These are phyloP conservation scores for Myrmecophaga tridactyla DNA, from an alignment of 2,113 vertebrate species.

Conservation along the genomic window DNA sequence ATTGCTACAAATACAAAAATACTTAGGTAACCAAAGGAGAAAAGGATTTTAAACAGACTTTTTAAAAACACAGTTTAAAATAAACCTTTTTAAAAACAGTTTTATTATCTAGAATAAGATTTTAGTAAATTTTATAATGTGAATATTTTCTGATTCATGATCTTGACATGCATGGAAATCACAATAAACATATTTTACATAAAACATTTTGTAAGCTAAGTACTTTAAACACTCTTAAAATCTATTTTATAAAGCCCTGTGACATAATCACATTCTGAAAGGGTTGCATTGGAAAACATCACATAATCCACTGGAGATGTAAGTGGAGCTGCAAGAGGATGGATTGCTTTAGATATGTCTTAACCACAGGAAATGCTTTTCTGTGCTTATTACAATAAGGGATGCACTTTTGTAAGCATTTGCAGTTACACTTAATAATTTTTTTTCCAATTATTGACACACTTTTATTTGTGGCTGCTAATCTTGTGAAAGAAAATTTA, in stretches of 20 bases:
- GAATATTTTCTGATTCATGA: conserved; percentile 42
- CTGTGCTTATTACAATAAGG: not conserved
- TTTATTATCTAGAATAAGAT: conserved; percentile 36
- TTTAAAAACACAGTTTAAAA: not conserved
- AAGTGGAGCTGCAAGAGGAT: not conserved
- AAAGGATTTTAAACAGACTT: conserved; percentile 40
- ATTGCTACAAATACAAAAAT: conserved; percentile 63
- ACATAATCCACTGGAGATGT: not conserved
- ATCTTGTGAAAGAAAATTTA: not conserved
- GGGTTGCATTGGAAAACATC: conserved; percentile 24
- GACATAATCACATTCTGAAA: conserved; percentile 14
- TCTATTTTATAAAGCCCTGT: not conserved
- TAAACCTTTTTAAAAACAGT: not conserved
- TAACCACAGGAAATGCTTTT: conserved; percentile 22
- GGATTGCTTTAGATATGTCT: conserved; percentile 2
- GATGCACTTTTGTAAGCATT: conserved; percentile 12
- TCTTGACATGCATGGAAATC: not conserved
- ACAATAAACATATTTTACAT: conserved; percentile 17
- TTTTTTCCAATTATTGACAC: not conserved
- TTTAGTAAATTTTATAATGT: conserved; percentile 17
- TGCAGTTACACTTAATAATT: conserved; percentile 13
- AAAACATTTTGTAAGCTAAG: conserved; percentile 28
- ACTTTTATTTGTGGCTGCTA: conserved; percentile 17
- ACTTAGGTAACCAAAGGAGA: conserved; percentile 51
- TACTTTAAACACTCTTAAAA: conserved; percentile 44